Evolutionary conservation across 2,888 invertebrate genomes (phyloP), one percentile per base, ranked within the genome.

Genomic region (Spisula solida): DNA sequence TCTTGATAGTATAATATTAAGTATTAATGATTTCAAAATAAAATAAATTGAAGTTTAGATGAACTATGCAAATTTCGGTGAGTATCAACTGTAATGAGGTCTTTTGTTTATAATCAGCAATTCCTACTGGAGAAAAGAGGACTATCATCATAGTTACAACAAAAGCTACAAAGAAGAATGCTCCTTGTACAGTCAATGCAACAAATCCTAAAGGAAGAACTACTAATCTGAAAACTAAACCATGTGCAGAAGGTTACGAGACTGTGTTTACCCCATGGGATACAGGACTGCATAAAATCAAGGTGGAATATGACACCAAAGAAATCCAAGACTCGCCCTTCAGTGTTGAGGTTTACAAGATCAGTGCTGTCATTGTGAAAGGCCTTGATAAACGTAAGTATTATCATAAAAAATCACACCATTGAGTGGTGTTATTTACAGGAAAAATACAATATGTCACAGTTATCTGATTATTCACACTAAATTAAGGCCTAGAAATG

Each of bases 321-420:
- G 95, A 95, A 6, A 94, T 97, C 0, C 96, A 96, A 8, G 92
- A 95, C 41, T 96, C 96, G 81, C 97, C 97, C 16, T 95, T 95
- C 91, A 93, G 92, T 70, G 95, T 96, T 31, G 88, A 93, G 87
- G 93, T 93, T 41, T 86, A 88, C 81, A 88, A 92, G 79, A 66
- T 98, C 85, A 98, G 98, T 80, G 98, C 98, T 96, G 98, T 99
- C 93, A 98, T 98, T 96, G 98, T 98, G 70, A 98, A 98, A 94
- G 98, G 98, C 94, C 97, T 99, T 82, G 98, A 98, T 96, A 98
- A 98, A 96, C 98, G 98, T 98, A 97, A 98, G 98, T 84, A 16
- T 25, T 41, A n/a, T 1, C n/a, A 20, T 29, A 34, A 1, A 48
- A 25, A 48, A 8, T 51, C 16, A 51, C 16, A 16, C 1, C 12